Conservation (phyloP, 2,113 vertebrate genomes). For the Cebus imitator region DNA sequence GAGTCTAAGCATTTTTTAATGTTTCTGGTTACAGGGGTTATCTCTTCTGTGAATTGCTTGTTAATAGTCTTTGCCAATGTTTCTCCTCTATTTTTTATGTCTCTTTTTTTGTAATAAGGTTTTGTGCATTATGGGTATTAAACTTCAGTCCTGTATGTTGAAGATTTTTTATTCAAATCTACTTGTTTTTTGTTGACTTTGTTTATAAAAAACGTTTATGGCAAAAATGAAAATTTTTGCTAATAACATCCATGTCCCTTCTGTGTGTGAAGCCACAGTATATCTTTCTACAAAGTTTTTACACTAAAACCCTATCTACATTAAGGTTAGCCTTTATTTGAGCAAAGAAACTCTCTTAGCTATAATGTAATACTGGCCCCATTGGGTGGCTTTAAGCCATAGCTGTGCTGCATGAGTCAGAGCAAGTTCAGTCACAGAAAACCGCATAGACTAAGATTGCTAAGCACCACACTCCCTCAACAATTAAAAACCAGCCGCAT, state of each 20-base stretch:
- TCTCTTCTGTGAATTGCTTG: not conserved
- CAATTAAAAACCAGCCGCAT: conserved; percentile 30
- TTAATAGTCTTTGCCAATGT: not conserved
- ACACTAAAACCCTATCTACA: not conserved
- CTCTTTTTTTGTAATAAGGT: not conserved
- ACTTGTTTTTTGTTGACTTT: not conserved
- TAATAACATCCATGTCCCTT: not conserved
- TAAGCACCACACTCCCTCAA: not conserved
- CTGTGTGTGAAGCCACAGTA: not conserved
- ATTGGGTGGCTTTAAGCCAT: not conserved
- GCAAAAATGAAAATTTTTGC: not conserved
- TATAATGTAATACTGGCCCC: not conserved
- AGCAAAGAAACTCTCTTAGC: not conserved
- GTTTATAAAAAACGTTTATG: not conserved
- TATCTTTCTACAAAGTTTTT: not conserved
- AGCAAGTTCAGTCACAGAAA: conserved; percentile 23
- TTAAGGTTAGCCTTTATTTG: not conserved
- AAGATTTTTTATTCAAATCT: not conserved
- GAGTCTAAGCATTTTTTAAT: conserved; percentile 19
- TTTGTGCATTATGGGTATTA: not conserved
- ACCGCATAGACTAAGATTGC: not conserved
- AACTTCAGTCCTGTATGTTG: not conserved
- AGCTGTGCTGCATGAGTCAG: not conserved
- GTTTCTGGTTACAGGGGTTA: not conserved
- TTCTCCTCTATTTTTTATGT: not conserved